Evolutionary conservation across 2,113 vertebrate genomes (phyloP).

Genomic region (Prionailurus viverrinus): DNA sequence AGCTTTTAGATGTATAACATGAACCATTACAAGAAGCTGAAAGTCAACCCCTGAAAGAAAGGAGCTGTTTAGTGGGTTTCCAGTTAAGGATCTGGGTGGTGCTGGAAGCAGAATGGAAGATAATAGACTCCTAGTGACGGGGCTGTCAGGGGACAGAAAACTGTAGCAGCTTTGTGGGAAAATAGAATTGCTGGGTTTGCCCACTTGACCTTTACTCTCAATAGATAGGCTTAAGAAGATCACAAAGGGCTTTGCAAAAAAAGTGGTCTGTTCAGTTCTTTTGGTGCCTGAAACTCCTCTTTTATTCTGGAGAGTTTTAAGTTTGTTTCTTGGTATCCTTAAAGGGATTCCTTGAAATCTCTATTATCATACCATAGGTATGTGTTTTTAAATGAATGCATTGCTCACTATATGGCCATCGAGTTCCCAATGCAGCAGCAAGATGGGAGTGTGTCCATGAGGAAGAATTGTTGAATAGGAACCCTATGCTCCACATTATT

Average conservation of each 20-base stretch:
- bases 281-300: neutral
- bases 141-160: slow-evolving; percentile 69
- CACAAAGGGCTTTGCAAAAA: slow-evolving; percentile 80
- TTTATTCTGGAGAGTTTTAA: slow-evolving; percentile 14
- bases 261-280: slow-evolving; percentile 57
- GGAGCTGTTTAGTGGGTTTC: slow-evolving; percentile 81
- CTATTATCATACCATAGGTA: slow-evolving; percentile 64
- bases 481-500: neutral
- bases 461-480: neutral
- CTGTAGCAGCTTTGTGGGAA: slow-evolving; percentile 79
- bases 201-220: slow-evolving; percentile 85
- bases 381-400: slow-evolving; percentile 56
- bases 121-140: slow-evolving; percentile 80
- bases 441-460: slow-evolving; percentile 34
- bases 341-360: slow-evolving; percentile 70
- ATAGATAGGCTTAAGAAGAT: slow-evolving; percentile 80
- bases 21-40: slow-evolving; percentile 86
- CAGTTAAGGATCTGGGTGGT: slow-evolving; percentile 81
- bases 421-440: neutral
- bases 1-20: slow-evolving; percentile 88
- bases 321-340: slow-evolving; percentile 79
- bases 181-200: slow-evolving; percentile 81
- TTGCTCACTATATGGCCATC: slow-evolving; percentile 50
- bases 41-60: slow-evolving; percentile 78
- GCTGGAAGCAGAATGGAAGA: slow-evolving; percentile 52